Conservation (phyloP, 2,797 vertebrate genomes). For the Aselliscus stoliczkanus region DNA sequence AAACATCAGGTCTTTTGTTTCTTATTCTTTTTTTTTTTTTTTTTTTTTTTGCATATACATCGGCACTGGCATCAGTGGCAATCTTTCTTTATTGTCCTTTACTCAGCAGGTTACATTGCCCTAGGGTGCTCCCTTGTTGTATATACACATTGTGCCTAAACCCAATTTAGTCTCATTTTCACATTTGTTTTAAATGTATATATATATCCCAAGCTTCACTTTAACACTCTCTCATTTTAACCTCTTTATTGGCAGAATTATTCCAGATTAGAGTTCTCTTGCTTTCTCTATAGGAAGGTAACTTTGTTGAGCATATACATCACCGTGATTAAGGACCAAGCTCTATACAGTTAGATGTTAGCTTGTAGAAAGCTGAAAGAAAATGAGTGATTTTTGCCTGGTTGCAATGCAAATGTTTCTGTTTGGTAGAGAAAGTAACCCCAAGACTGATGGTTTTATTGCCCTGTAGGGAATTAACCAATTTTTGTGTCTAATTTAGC, state of each 20-base stretch:
- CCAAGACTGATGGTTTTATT: not conserved
- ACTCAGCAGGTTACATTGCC: not conserved
- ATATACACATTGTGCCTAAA: not conserved
- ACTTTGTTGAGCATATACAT: not conserved
- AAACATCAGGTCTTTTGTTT: not conserved
- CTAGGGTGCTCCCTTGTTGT: not conserved
- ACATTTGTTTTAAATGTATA: not conserved
- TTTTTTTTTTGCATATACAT: not conserved
- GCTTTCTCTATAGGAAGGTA: not conserved
- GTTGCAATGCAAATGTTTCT: not conserved
- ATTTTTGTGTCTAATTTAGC: not conserved
- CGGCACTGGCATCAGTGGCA: not conserved
- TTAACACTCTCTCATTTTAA: not conserved
- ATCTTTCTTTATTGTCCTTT: not conserved
- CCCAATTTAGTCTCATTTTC: not conserved
- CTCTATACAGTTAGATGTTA: not conserved
- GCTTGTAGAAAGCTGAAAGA: not conserved
- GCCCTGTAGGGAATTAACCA: not conserved
- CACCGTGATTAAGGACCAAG: not conserved
- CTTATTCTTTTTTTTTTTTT: not conserved
- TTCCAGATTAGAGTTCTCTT: not conserved
- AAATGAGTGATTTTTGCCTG: not conserved
- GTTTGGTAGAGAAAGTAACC: not conserved
- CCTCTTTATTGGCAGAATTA: not conserved
- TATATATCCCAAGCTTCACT: not conserved